These are phyloP conservation scores for Bothrops jararaca DNA, from an alignment of 2,113 vertebrate genomes.

Conservation along the genomic window DNA sequence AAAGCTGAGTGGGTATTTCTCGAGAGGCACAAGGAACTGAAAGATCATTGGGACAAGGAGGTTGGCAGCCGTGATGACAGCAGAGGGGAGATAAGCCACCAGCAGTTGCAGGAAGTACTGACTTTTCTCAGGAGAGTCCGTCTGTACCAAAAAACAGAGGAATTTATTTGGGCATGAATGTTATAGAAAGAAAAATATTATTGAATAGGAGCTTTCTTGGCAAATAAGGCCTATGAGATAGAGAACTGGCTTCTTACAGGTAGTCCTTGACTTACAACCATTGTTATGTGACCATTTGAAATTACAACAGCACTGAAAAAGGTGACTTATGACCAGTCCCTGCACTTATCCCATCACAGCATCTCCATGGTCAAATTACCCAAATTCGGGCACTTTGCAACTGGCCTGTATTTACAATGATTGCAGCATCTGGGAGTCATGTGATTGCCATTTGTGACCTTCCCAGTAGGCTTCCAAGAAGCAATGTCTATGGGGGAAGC, in stretches of 20 bases:
- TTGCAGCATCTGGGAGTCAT: background rate
- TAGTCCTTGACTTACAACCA: background rate
- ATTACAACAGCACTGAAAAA: background rate
- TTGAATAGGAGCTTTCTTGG: background rate
- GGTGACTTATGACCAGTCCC: background rate
- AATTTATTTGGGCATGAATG: background rate
- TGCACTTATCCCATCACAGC: background rate
- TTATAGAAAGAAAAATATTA: background rate
- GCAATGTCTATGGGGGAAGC: background rate
- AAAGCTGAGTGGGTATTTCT: slow-evolving; percentile 73
- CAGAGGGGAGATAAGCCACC: slow-evolving; percentile 80
- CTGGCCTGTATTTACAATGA: background rate
- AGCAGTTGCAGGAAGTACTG: slow-evolving; percentile 63
- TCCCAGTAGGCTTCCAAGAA: background rate
- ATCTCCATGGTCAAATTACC: background rate
- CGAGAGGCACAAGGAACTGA: slow-evolving; percentile 71
- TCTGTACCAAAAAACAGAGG: slow-evolving; percentile 29
- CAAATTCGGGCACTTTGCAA: background rate
- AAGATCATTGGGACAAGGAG: slow-evolving; percentile 80
- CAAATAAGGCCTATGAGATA: background rate
- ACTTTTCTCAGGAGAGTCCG: fast-evolving
- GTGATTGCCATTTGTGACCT: background rate
- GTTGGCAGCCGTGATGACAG: slow-evolving; percentile 82
- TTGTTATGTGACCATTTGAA: background rate
- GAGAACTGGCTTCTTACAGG: background rate